Conservation (phyloP, 2,888 invertebrate genomes). For the Hanleya hanleyi region DNA sequence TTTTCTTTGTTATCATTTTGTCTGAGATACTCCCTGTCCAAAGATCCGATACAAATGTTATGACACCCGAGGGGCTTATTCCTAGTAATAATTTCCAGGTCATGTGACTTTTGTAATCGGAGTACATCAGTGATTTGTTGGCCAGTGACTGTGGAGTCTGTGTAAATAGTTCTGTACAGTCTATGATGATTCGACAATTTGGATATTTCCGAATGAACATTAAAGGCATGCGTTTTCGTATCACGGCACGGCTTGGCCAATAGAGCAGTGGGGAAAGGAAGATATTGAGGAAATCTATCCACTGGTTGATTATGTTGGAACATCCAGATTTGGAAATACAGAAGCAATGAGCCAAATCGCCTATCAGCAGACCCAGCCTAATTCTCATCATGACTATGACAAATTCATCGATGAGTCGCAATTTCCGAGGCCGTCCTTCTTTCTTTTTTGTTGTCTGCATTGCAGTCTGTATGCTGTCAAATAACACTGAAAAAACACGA, state of each 20-base stretch:
- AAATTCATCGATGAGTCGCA: not conserved
- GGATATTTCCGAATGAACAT: constrained; percentile 31
- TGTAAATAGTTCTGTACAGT: constrained; percentile 42
- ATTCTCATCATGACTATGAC: not conserved
- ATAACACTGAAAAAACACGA: no score
- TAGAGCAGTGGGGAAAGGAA: not conserved
- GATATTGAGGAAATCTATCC: not conserved
- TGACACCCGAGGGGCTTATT: constrained; percentile 31
- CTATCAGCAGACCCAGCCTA: not conserved
- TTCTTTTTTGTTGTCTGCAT: no score
- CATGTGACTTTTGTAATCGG: constrained; percentile 32
- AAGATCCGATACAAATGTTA: constrained; percentile 39
- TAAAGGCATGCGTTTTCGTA: constrained; percentile 23
- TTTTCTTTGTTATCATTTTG: constrained; percentile 26
- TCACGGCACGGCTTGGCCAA: constrained; percentile 2
- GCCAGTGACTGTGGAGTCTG: constrained; percentile 29
- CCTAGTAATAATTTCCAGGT: constrained; percentile 36
- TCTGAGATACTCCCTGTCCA: constrained; percentile 37
- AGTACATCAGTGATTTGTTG: constrained; percentile 25
- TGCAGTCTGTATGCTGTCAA: no score
- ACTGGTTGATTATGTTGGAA: not conserved
- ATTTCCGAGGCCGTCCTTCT: not conserved
- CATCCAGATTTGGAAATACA: constrained; percentile 2
- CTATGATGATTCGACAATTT: constrained; percentile 33
- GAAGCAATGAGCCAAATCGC: constrained; percentile 7